phyloP scores from a whole-genome alignment of 2,888 invertebrate species.

The Synergus umbraculus region DNA sequence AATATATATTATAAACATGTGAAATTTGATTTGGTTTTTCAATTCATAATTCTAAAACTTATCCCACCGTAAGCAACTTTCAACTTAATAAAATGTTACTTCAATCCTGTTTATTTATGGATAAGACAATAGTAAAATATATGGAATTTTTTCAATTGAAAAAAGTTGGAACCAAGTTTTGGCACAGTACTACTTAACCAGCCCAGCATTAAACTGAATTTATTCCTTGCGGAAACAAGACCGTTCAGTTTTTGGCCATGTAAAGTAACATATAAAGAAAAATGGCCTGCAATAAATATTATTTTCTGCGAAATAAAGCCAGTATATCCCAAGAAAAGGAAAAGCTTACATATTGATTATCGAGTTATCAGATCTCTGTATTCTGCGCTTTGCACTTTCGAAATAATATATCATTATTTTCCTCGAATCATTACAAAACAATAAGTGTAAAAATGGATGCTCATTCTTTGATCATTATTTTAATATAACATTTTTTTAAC shows the following conservation, averaged over 20 bases:
- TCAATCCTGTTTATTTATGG: neutral
- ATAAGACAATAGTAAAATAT: neutral
- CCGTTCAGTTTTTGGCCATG: neutral
- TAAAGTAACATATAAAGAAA: constrained; percentile 10
- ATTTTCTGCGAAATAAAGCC: neutral
- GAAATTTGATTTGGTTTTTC: neutral
- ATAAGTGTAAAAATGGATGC: neutral
- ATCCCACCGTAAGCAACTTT: too few relatives aligned
- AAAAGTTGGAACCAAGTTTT: neutral
- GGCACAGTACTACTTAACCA: neutral
- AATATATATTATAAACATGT: neutral
- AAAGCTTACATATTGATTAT: constrained; percentile 31
- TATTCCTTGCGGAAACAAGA: neutral
- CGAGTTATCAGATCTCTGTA: constrained; percentile 1
- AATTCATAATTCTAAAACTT: neutral
- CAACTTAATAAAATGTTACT: too few relatives aligned
- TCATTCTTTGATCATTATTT: neutral
- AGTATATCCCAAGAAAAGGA: constrained; percentile 23
- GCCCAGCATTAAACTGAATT: neutral
- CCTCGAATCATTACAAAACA: neutral
- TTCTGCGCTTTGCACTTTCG: neutral
- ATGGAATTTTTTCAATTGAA: neutral
- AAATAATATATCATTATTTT: too few relatives aligned
- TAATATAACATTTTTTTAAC: neutral
- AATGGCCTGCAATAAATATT: constrained; percentile 24